Evolutionary conservation across 1,140 invertebrate genomes (phyloP), one percentile per base, ranked within the genome.

Genomic region (Drosophila nikananu): DNA sequence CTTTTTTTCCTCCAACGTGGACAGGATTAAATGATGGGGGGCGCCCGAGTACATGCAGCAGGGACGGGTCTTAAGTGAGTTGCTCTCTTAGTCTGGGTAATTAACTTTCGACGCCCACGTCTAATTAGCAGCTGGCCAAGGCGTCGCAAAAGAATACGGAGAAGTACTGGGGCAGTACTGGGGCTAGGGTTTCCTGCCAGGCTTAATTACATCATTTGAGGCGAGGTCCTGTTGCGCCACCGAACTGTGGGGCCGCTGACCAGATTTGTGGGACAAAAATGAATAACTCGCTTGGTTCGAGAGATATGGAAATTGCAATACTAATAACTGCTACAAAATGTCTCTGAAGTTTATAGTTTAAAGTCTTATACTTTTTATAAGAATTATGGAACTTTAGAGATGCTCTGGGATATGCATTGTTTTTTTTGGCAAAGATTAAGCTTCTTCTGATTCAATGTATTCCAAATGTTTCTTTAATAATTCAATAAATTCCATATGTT

Each of bases 181-280:
- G 42, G 48, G 15, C 39, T 12, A 32, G 65, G 51, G 32, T 60
- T 46, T 73, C 63, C 68, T 59, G 77, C 65, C 83, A 67, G 77
- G 55, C 84, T 81, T 87, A 87, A 87, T 87, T 87, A 87, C 84
- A 89, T 87, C 73, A 87, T 87, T 87, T 89, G 81, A 78, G 84
- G 77, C 80, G 71, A 74, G 72, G 79, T 83, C 83, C 77, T 77
- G 83, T 87, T 87, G 80, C 73, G 84, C 73, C 72, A 55, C 19
- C 10, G n/a, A 21, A 52, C 51, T 8, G n/a, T 52, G 51, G 51
- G 51, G 10, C 27, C 4, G 12, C 8, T 12, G 2, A 21, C 10
- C n/a, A 32, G 1, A 8, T 32, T 32, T 32, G 10, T 52, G 3
- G 3, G 10, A 3, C 27, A 52, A 52, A 51, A 32, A 52, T 52